Evolutionary conservation across 2,113 vertebrate genomes (phyloP).

Genomic region (Burhinus bistriatus): DNA sequence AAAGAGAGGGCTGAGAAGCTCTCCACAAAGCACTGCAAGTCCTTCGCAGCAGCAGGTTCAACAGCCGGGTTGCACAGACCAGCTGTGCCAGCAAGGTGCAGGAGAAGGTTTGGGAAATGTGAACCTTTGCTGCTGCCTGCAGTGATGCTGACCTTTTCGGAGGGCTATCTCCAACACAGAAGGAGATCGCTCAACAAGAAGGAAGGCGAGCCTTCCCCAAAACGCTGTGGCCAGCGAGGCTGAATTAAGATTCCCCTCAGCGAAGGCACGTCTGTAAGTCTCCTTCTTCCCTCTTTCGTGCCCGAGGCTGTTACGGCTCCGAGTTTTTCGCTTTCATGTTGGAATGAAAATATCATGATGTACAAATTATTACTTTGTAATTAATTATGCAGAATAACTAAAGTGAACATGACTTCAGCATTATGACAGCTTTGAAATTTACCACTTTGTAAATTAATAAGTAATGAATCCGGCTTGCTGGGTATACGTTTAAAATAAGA

Average conservation of each 20-base stretch:
- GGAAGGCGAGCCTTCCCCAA: not conserved
- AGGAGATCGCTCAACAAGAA: accelerated
- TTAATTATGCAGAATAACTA: constrained; percentile 79
- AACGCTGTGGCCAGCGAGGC: accelerated
- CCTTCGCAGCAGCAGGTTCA: not conserved
- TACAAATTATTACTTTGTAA: constrained; percentile 81
- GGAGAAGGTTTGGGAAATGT: not conserved
- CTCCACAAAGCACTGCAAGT: too few species aligned
- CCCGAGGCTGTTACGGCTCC: constrained; percentile 58
- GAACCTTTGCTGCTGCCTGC: not conserved
- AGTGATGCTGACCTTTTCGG: accelerated
- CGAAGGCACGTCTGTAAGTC: not conserved
- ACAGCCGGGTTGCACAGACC: not conserved
- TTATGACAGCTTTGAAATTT: constrained; percentile 75
- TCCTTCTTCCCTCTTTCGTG: not conserved
- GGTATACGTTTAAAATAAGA: constrained; percentile 41
- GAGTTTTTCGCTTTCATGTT: constrained; percentile 59
- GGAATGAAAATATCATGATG: constrained; percentile 73
- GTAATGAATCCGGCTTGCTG: constrained; percentile 50
- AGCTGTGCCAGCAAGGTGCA: not conserved
- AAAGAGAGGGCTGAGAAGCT: accelerated
- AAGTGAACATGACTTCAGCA: constrained; percentile 70
- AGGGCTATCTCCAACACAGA: not conserved
- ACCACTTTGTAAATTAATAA: constrained; percentile 67
- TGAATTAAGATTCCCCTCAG: not conserved